These are phyloP conservation scores for Blomia tropicalis DNA, from an alignment of 2,888 invertebrate genomes.

Conservation along the genomic window DNA sequence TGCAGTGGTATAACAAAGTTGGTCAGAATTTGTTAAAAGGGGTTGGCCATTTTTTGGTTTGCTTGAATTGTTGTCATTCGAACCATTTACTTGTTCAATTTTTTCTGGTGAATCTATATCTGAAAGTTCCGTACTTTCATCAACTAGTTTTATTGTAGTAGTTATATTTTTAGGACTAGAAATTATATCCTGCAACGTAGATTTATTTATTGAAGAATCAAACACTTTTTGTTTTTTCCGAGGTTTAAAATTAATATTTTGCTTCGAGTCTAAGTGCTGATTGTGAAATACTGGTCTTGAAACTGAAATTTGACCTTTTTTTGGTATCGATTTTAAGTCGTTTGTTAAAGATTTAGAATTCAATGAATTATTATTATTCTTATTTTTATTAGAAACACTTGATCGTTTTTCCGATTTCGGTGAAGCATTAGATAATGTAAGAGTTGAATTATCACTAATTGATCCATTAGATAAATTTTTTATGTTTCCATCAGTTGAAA, in stretches of 20 bases:
- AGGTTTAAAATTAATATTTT: not conserved
- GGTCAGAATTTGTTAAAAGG: no score
- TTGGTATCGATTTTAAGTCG: not conserved
- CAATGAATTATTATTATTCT: not conserved
- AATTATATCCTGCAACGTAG: not conserved
- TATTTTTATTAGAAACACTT: not conserved
- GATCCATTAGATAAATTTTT: not conserved
- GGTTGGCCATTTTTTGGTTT: no score
- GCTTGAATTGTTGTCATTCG: not conserved
- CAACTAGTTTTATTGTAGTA: not conserved
- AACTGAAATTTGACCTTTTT: no score
- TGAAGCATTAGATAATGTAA: not conserved
- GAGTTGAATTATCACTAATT: not conserved
- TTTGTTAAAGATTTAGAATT: no score
- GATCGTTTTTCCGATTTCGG: not conserved
- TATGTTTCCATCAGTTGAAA: not conserved
- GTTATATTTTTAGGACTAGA: not conserved
- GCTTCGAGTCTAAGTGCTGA: conserved; percentile 1
- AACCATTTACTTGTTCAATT: not conserved
- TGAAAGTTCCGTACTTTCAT: no score
- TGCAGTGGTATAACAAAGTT: no score
- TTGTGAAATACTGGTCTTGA: conserved; percentile 3
- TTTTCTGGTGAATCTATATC: not conserved
- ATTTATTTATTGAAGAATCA: no score
- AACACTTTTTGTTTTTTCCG: no score